phyloP scores from a whole-genome alignment of 2,113 vertebrate species.

The Siniperca knerii region DNA sequence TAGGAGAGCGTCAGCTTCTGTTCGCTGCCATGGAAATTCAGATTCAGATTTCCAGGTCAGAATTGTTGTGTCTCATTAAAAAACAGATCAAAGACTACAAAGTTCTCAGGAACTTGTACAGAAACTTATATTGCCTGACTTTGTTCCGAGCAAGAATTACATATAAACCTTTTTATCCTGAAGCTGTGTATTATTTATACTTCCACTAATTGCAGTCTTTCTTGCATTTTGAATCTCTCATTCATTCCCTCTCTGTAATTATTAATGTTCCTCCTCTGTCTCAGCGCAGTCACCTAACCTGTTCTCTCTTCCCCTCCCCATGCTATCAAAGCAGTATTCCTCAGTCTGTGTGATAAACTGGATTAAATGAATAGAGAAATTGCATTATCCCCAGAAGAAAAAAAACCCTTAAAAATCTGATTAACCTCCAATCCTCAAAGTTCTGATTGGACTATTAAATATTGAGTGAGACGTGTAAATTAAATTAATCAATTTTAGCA shows the following conservation, averaged over 20 bases:
- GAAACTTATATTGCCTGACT: constrained; percentile 45
- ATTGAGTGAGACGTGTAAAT: constrained; percentile 51
- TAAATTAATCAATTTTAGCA: constrained; percentile 54
- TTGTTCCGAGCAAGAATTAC: constrained; percentile 39
- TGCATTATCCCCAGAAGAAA: constrained; percentile 22
- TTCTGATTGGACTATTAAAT: constrained; percentile 56
- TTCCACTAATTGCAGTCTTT: constrained; percentile 73
- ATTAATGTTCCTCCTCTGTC: constrained; percentile 70
- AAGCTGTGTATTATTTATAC: constrained; percentile 76
- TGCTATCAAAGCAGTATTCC: constrained; percentile 32
- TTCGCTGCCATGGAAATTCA: constrained; percentile 10
- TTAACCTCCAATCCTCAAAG: constrained; percentile 50
- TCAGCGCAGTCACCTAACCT: constrained; percentile 18
- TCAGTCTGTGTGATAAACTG: constrained; percentile 51
- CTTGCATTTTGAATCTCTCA: constrained; percentile 68
- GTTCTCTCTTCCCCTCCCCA: constrained; percentile 1
- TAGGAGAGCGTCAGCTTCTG: neutral
- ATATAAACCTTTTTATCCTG: constrained; percentile 61
- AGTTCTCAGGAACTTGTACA: constrained; percentile 50
- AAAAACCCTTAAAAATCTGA: constrained; percentile 50
- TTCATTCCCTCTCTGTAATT: constrained; percentile 68
- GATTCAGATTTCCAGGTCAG: constrained; percentile 27
- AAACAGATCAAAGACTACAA: constrained; percentile 37
- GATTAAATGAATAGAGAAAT: constrained; percentile 58
- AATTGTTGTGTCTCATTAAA: constrained; percentile 41